Evolutionary conservation across 2,797 vertebrate species (phyloP).

Genomic region (Spinibarbus caldwelli): DNA sequence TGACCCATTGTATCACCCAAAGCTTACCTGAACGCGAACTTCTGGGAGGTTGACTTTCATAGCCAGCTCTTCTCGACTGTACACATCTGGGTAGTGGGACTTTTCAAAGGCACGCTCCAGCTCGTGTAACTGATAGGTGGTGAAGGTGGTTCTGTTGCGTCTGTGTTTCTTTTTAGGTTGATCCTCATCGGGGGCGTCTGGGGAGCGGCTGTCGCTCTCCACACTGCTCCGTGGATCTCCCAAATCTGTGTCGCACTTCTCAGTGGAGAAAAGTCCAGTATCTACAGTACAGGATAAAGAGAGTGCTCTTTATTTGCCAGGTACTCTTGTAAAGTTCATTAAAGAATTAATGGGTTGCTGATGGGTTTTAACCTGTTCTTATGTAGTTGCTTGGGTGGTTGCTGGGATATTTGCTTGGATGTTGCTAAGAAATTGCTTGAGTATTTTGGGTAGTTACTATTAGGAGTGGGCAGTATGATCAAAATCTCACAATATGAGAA

Average conservation of each 20-base stretch:
- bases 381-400: neutral
- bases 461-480: too few species aligned
- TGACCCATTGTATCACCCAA: neutral
- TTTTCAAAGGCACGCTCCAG: conserved; percentile 91
- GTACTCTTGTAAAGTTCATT: neutral
- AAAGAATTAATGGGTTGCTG: neutral
- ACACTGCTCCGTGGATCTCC: conserved; percentile 69
- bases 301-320: neutral
- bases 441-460: neutral
- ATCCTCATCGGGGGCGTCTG: conserved; percentile 79
- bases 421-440: too few species aligned
- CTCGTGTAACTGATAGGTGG: conserved; percentile 92
- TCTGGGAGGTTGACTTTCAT: conserved; percentile 93
- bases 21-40: conserved; percentile 90
- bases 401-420: neutral
- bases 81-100: conserved; percentile 92
- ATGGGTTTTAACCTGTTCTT: neutral
- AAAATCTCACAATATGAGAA: too few species aligned
- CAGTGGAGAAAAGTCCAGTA: conserved; percentile 78
- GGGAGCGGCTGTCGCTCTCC: conserved; percentile 73
- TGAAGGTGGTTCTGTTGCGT: conserved; percentile 90
- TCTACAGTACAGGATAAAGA: conserved; percentile 63
- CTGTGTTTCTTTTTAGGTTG: conserved; percentile 89
- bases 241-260: conserved; percentile 82
- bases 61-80: conserved; percentile 90